Conservation (phyloP, 2,113 vertebrate species). For the Enhydra lutris region DNA sequence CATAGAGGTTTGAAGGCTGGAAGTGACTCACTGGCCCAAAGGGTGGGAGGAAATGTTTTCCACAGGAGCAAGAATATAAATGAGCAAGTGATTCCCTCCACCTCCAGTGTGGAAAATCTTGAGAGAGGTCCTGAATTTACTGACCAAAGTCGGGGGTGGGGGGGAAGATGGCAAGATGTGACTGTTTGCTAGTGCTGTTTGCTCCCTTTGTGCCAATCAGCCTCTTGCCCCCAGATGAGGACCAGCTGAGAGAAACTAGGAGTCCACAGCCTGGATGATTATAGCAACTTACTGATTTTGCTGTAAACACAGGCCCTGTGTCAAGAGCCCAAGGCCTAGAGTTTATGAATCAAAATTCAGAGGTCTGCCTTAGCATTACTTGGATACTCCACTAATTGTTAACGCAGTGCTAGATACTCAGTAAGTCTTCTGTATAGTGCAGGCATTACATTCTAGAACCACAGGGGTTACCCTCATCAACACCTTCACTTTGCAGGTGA, state of each 20-base stretch:
- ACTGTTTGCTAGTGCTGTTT: background rate
- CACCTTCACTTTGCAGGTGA: background rate
- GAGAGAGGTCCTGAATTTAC: background rate
- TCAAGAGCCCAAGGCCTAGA: too few relatives aligned
- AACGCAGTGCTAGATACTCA: background rate
- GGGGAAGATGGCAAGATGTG: background rate
- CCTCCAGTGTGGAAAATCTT: constrained; percentile 30
- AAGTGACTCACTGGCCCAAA: constrained; percentile 82
- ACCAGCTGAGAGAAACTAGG: background rate
- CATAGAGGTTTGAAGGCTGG: constrained; percentile 74
- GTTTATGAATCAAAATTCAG: constrained; percentile 30
- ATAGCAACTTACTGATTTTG: background rate
- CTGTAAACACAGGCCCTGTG: background rate
- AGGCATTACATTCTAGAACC: background rate
- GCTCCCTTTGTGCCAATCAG: background rate
- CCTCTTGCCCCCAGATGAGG: background rate
- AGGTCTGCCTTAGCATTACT: background rate
- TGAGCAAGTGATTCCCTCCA: constrained; percentile 38
- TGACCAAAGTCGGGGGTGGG: background rate
- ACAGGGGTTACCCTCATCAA: background rate
- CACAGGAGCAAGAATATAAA: constrained; percentile 29
- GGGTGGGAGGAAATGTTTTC: constrained; percentile 73
- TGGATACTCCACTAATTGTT: background rate
- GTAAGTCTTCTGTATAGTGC: background rate
- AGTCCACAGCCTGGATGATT: background rate